Evolutionary conservation across 1,140 invertebrate genomes (phyloP).

Genomic region (Oedothorax gibbosus): DNA sequence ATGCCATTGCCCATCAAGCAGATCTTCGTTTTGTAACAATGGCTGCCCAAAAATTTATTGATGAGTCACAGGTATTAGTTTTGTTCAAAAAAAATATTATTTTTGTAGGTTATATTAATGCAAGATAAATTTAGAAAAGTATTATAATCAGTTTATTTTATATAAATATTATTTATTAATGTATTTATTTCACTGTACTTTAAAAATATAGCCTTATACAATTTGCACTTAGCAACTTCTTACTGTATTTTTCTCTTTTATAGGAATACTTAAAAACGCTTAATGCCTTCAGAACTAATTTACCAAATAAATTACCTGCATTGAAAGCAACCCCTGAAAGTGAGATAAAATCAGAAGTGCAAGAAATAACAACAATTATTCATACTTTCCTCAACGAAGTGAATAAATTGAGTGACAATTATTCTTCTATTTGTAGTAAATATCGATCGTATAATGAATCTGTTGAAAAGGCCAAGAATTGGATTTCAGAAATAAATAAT

Average conservation of each 20-base stretch:
- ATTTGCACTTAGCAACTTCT: neutral
- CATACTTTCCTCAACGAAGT: conserved; percentile 83
- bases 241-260: neutral
- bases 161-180: neutral
- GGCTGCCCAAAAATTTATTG: conserved; percentile 93
- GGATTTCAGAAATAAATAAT: conserved; percentile 85
- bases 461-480: conserved; percentile 84
- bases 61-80: conserved; percentile 81
- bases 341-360: conserved; percentile 78
- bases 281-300: conserved; percentile 84
- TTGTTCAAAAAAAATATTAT: no score
- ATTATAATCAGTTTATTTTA: neutral
- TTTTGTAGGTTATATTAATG: no score
- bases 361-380: conserved; percentile 71
- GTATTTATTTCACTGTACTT: neutral
- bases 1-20: conserved; percentile 94
- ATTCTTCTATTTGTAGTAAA: conserved; percentile 82
- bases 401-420: conserved; percentile 82
- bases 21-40: conserved; percentile 94
- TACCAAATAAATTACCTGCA: conserved; percentile 83
- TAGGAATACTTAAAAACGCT: conserved; percentile 77
- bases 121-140: neutral
- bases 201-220: no score
- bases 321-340: conserved; percentile 80
- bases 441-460: conserved; percentile 85